Base-by-base conservation (phyloP, 2,797 vertebrate genomes). In the Melanotaenia trifasciata region DNA sequence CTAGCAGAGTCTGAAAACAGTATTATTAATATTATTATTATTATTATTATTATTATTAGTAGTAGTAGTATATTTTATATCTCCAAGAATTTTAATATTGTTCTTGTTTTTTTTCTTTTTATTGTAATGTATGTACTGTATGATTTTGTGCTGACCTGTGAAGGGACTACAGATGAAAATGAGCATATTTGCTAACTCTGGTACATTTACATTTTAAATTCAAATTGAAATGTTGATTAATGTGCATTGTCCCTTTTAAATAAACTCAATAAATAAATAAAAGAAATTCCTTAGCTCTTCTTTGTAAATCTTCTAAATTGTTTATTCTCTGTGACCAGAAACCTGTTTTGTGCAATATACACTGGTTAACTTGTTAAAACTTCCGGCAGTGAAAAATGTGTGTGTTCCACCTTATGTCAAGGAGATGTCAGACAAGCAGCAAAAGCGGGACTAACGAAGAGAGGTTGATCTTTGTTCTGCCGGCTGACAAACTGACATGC, bases 391-490 rank as follows among this genome's bases (percentile, higher is more conserved):
- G 58, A 26, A 58, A 61, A 12, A 70, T 58, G 57, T 76, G 35
- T 66, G 76, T 70, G 58, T 58, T 77, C 22, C 50, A 59, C 45
- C 56, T 76, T 47, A 69, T 59, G 72, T 76, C 69, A 78, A 69
- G 59, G 28, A 62, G 68, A 76, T 76, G 85, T 80, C 84, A 84
- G 76, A 78, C 60, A 53, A 28, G 72, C 43, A 28, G 26, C 28
- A 65, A 68, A 78, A 74, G 74, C 71, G 9, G 70, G 61, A 70
- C 76, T 84, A 90, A 89, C 0, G 78, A 88, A 81, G 72, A 64
- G 66, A 60, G 73, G 70, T 72, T 43, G 53, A 84, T 76, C 32
- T 64, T 50, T 43, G 67, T 79, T 67, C 66, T 45, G 72, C 72
- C 65, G 62, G 38, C 72, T 78, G 78, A 79, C 78, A 82, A 69